Percentiles rank a stretch among this genome's conserved stretches.
These are phyloP conservation scores for Recurvirostra avosetta DNA, from an alignment of 2,113 vertebrate genomes.

Conservation along the genomic window DNA sequence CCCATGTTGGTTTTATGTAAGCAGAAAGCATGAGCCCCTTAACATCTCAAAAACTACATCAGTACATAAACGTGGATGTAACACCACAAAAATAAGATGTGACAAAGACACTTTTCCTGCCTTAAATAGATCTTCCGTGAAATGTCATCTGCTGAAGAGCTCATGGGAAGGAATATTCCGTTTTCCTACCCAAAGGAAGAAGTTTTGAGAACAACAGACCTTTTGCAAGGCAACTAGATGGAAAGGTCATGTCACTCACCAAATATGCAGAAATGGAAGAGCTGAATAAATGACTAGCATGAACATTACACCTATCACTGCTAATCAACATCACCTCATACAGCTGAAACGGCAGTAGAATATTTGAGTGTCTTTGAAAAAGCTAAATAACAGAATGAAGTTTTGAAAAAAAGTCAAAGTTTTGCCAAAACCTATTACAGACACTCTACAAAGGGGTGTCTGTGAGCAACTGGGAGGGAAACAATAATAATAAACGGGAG, in stretches of 20 bases:
- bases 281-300: background rate
- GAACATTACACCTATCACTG: background rate
- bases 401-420: background rate
- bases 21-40: background rate
- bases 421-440: background rate
- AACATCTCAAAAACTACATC: background rate
- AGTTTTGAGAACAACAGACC: background rate
- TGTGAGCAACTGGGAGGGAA: conserved; percentile 25
- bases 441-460: background rate
- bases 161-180: background rate
- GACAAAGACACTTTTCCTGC: background rate
- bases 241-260: background rate
- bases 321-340: conserved; percentile 26
- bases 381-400: background rate
- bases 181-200: background rate
- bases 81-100: background rate
- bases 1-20: background rate
- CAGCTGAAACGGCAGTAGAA: background rate
- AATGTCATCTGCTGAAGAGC: background rate
- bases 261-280: background rate
- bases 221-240: background rate
- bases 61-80: background rate
- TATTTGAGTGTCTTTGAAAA: background rate
- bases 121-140: background rate
- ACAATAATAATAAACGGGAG: conserved; percentile 11